These are phyloP conservation scores for Dryoscopus gambensis DNA, from an alignment of 2,113 vertebrate species.

Conservation along the genomic window DNA sequence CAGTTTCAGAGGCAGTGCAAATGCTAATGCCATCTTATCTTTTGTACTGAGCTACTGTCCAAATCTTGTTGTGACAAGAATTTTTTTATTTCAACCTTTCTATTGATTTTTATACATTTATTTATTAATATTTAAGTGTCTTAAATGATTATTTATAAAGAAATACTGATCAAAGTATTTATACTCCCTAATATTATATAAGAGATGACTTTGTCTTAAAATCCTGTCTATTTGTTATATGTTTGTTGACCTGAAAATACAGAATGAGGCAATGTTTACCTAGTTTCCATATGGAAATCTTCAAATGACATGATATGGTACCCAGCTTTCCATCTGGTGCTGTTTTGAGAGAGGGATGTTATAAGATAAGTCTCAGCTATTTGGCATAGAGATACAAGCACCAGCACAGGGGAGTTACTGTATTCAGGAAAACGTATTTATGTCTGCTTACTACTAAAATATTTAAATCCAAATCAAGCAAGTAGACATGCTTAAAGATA, in stretches of 20 bases:
- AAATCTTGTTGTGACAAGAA: background rate
- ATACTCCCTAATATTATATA: constrained; percentile 50
- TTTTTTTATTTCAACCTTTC: background rate
- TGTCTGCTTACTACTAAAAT: background rate
- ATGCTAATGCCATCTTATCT: background rate
- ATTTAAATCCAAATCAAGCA: background rate
- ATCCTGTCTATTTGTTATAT: constrained; percentile 60
- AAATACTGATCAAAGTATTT: constrained; percentile 65
- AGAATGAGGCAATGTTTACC: background rate
- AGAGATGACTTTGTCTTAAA: constrained; percentile 49
- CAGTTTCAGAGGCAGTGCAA: constrained; percentile 23
- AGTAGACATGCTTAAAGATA: background rate
- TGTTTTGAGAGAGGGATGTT: background rate
- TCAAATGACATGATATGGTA: background rate
- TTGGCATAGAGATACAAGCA: background rate
- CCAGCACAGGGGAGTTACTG: background rate
- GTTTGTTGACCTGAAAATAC: constrained; percentile 19
- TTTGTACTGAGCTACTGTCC: background rate
- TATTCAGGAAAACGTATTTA: background rate
- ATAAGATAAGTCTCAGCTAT: background rate
- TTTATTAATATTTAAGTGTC: constrained; percentile 81
- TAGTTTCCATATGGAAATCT: background rate
- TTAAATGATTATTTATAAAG: constrained; percentile 74
- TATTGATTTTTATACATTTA: constrained; percentile 56
- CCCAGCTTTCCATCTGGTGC: background rate